Evolutionary conservation across 1,140 invertebrate species (phyloP), one percentile per base, ranked within the genome.

Genomic region (Anoplolepis gracilipes): DNA sequence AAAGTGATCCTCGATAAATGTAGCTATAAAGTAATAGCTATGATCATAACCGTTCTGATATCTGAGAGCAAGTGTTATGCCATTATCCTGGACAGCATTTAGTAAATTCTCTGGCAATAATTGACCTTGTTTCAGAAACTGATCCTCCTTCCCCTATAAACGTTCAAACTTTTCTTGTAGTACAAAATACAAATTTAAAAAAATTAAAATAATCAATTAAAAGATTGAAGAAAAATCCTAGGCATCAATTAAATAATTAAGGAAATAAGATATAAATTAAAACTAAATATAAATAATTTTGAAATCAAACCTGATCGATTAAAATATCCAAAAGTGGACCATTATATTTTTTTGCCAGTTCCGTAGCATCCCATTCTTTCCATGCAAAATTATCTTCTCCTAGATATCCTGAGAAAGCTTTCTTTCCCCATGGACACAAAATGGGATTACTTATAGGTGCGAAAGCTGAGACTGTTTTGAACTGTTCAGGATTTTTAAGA

Each of bases 1-100:
- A 87, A 99, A 96, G 94, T 99, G 99, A 92, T 99, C 98, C 64
- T 96, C 97, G 61, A 99, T 97, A 93, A 98, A 99, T 0, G 98
- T 97, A 3, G 98, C 95, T 88, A 99, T 98, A 92, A 99, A 99
- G 92, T 97, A 99, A 91, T 99, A 99, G 70, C 98, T 98, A 94
- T 99, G 99, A 95, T 99, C 99, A 94, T 99, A 99, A 19, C 97
- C 98, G 79, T 98, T 97, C 22, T 98, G 97, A 92, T 97, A 96
- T 89, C 98, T 97, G 19, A 98, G 96, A 72, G 97, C 96, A 0
- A 98, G 95, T 39, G 97, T 96, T 1, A 98, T 95, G 76, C 97
- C 96, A 55, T 96, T 96, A 85, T 97, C 96, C 84, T 96, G 96
- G 90, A 97, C 97, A 11, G 97, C 97, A 36, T 96, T 95, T 30